Evolutionary conservation across 2,113 vertebrate species (phyloP).

Genomic region (Lanius ludovicianus): DNA sequence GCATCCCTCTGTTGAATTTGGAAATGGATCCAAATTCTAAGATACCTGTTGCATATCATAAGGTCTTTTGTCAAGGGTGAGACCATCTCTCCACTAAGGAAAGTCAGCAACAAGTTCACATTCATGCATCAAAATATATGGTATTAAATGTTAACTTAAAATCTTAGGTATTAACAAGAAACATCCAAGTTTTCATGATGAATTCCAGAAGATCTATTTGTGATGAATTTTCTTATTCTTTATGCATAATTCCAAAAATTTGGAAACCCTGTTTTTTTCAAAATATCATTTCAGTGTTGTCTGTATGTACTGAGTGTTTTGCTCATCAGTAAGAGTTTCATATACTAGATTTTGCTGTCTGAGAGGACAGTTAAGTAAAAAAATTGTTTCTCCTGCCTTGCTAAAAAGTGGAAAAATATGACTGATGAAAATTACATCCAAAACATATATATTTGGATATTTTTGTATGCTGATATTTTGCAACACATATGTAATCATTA

Average conservation of each 20-base stretch:
- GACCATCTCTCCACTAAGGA: not conserved
- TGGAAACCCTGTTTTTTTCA: not conserved
- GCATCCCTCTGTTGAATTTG: not conserved
- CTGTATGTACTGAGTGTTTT: not conserved
- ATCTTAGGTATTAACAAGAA: not conserved
- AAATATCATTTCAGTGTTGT: not conserved
- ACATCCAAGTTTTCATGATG: accelerated
- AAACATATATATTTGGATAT: not conserved
- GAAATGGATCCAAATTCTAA: not conserved
- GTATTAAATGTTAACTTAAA: not conserved
- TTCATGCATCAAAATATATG: not conserved
- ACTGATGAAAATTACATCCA: not conserved
- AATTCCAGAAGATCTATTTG: not conserved
- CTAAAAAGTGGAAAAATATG: not conserved
- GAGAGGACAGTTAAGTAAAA: not conserved
- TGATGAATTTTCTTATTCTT: not conserved
- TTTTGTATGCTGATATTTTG: not conserved
- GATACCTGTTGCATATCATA: not conserved
- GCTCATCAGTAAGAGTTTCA: not conserved
- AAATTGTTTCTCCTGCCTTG: not conserved
- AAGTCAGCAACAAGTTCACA: not conserved
- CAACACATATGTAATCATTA: not conserved
- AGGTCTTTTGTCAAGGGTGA: not conserved
- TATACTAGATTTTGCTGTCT: not conserved
- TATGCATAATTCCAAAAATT: not conserved